phyloP scores from a whole-genome alignment of 2,888 invertebrate species.

The Stenchaetothrips biformis region DNA sequence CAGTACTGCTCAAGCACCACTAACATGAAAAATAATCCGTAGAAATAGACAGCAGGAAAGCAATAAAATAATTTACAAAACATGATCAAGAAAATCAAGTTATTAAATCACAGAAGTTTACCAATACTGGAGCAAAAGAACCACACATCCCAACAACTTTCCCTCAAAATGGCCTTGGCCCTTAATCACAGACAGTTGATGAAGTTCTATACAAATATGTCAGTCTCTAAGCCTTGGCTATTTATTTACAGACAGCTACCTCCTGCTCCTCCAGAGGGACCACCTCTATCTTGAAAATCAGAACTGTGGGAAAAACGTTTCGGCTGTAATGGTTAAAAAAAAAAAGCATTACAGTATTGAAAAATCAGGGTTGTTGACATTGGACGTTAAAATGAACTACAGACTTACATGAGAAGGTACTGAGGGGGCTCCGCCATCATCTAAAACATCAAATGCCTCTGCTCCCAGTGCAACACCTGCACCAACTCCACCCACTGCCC shows the following conservation, averaged over 20 bases:
- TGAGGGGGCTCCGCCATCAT: neutral
- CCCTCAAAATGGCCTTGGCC: neutral
- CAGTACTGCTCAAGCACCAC: too few species aligned
- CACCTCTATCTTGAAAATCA: neutral
- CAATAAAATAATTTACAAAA: neutral
- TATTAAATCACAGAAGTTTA: neutral
- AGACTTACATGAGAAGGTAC: neutral
- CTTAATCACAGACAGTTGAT: conserved; percentile 1
- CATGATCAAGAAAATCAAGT: neutral
- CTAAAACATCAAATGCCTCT: conserved; percentile 14
- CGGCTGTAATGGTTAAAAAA: neutral
- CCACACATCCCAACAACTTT: neutral
- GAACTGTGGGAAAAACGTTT: neutral
- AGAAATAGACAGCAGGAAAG: too few species aligned
- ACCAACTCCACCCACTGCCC: neutral
- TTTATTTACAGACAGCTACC: neutral
- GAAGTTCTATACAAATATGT: neutral
- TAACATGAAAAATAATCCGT: too few species aligned
- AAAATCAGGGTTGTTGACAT: neutral
- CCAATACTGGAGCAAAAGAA: neutral
- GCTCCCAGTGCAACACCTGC: conserved; percentile 4
- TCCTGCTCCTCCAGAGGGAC: neutral
- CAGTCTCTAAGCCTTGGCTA: too few species aligned
- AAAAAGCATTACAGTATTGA: neutral
- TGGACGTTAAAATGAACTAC: neutral